Conservation (phyloP, 2,113 vertebrate species). For the Cheilinus undulatus region DNA sequence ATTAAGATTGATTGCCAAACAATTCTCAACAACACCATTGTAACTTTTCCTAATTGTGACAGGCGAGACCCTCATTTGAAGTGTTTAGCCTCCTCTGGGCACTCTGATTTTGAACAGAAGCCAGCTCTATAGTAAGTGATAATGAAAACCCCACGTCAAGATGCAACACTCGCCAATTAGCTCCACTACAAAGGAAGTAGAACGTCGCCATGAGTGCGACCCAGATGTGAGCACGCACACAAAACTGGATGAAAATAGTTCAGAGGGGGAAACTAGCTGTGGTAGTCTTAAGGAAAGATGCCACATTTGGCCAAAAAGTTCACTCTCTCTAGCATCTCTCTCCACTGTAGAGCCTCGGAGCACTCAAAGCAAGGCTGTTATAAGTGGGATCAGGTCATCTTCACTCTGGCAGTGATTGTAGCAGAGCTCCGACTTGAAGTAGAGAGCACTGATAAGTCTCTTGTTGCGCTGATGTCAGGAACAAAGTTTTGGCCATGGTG, state of each 20-base stretch:
- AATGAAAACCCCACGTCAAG: conserved; percentile 45
- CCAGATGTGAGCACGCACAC: conserved; percentile 31
- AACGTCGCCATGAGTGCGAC: conserved; percentile 20
- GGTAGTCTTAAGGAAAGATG: conserved; percentile 33
- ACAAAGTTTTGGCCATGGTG: conserved; percentile 4
- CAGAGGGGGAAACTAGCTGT: conserved; percentile 2
- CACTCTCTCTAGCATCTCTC: conserved; percentile 2
- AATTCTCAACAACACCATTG: background rate
- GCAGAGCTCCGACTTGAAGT: conserved; percentile 63
- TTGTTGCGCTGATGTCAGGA: conserved; percentile 30
- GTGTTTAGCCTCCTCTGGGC: conserved; percentile 12
- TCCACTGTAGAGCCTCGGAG: conserved; percentile 66
- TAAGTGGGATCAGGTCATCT: conserved; percentile 74
- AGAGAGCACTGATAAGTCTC: conserved; percentile 38
- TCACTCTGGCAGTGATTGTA: conserved; percentile 63
- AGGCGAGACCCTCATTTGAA: conserved; percentile 1
- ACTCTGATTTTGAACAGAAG: conserved; percentile 32
- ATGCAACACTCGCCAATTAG: conserved; percentile 60
- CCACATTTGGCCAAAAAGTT: conserved; percentile 52
- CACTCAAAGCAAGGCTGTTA: conserved; percentile 56
- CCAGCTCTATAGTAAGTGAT: conserved; percentile 17
- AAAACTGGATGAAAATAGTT: conserved; percentile 3
- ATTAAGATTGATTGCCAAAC: background rate
- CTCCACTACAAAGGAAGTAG: conserved; percentile 58
- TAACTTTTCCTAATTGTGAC: background rate